These are phyloP conservation scores for Scleropages formosus DNA, from an alignment of 2,797 vertebrate species.

Conservation along the genomic window DNA sequence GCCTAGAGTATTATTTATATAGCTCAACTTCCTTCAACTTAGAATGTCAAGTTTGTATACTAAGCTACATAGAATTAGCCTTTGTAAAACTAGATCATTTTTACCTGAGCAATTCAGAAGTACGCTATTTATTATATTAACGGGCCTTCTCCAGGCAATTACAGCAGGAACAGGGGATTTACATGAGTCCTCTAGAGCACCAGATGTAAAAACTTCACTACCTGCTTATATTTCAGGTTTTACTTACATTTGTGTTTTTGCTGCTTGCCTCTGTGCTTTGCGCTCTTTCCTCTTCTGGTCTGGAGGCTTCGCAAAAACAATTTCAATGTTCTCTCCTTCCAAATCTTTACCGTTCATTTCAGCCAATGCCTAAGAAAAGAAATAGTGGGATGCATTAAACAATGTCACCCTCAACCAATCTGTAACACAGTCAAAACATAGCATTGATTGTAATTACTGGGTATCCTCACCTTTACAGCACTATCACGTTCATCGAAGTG, in stretches of 20 bases:
- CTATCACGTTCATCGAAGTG: conserved; percentile 96
- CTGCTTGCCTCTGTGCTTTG: conserved; percentile 97
- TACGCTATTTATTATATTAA: too few species aligned
- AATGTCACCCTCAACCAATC: background rate
- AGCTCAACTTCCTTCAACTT: too few species aligned
- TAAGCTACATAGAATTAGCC: too few species aligned
- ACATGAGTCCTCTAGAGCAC: background rate
- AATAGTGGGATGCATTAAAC: conserved; percentile 14
- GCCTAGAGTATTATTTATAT: too few species aligned
- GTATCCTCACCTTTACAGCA: conserved; percentile 86
- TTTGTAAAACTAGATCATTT: too few species aligned
- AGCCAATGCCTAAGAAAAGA: conserved; percentile 83
- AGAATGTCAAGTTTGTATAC: too few species aligned
- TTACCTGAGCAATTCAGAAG: too few species aligned
- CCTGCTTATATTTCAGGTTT: background rate
- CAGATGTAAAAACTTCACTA: background rate
- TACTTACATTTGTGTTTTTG: conserved; percentile 95
- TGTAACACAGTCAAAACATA: background rate
- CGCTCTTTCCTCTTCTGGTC: conserved; percentile 99
- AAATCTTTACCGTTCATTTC: conserved; percentile 98
- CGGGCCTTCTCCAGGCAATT: too few species aligned
- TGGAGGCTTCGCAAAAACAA: conserved; percentile 98
- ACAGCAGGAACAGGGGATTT: background rate
- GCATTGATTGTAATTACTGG: too few species aligned
- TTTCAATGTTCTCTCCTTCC: conserved; percentile 97